Percentiles rank a stretch among this genome's conserved stretches.
Conservation (phyloP, 2,113 vertebrate genomes). For the Sebastes schlegelii region DNA sequence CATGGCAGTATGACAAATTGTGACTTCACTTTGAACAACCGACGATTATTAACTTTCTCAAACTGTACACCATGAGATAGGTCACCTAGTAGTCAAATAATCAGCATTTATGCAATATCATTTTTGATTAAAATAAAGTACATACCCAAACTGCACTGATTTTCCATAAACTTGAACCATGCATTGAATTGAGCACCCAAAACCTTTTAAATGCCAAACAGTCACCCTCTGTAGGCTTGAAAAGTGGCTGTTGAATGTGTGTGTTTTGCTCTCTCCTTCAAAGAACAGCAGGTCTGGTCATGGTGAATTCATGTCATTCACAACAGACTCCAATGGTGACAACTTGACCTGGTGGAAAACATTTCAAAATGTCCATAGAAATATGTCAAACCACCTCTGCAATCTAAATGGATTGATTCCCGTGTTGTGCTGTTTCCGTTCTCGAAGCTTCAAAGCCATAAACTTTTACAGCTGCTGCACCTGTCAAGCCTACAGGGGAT, state of each 20-base stretch:
- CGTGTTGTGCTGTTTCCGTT: background rate
- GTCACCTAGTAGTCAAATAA: background rate
- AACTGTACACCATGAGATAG: background rate
- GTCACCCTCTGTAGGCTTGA: background rate
- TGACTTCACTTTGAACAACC: background rate
- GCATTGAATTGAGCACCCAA: background rate
- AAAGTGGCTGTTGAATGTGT: background rate
- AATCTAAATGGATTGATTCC: slow-evolving; percentile 14
- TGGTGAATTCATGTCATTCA: background rate
- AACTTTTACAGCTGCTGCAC: slow-evolving; percentile 13
- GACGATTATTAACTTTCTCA: background rate
- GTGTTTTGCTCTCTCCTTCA: background rate
- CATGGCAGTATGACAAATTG: background rate
- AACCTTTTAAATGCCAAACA: slow-evolving; percentile 2
- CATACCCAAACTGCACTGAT: background rate
- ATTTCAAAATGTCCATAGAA: slow-evolving; percentile 8
- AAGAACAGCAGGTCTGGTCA: background rate
- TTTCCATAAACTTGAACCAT: background rate
- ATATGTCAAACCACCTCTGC: slow-evolving; percentile 1
- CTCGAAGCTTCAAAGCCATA: slow-evolving; percentile 7
- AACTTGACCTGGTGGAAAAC: slow-evolving; percentile 28
- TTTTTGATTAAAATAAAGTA: background rate
- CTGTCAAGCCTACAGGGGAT: background rate
- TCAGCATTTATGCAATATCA: background rate
- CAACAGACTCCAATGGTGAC: slow-evolving; percentile 1